Evolutionary conservation across 64 coral and sea anemone genomes (phyloP), one percentile per base, ranked within the genome.

Genomic region (Pocillopora damicornis): DNA sequence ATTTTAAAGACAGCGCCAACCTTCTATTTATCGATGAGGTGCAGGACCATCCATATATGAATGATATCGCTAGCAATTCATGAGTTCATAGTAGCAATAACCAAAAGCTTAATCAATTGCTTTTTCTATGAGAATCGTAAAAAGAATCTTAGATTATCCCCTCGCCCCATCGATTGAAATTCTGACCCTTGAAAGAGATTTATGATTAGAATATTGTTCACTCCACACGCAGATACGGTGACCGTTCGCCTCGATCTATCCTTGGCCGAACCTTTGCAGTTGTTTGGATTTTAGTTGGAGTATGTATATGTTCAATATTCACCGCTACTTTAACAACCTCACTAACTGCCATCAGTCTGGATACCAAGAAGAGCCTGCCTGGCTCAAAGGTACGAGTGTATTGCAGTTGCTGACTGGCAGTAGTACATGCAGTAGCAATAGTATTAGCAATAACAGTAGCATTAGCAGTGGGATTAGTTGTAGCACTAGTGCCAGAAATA

Each of bases 381-480:
- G 92, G 92, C 23, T 42, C 96, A 9, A 98, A 94, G 92, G 96
- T 98, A 20, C 15, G 59, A n/a, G 57, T 25, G 13, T 45, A 77
- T 5, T 77, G 8, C 35, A 16, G 30, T 15, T 58, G 38, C 76
- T 37, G 74, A 20, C 42, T 51, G 42, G 3, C 42, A 51, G 42
- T 7, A 51, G 7, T 7, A 7, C 42, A 4, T 51, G 42, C 42
- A 51, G 42, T 51, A 51, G 42, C 42, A 51, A 7, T 51, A 51
- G 7, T 7, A 51, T 0, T 51, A 51, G 42, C 42, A 51, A 7
- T 51, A 51, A 7, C 7, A 7, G 42, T 7, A 51, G 42, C 42
- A 51, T 7, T 51, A 51, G 7, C 42, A 51, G 7, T 51, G 7
- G 42, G 3, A 51, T 7, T 51, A 51, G 42, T 51, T 4, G 7